These are phyloP conservation scores for Python bivittatus DNA, from an alignment of 2,113 vertebrate genomes.

Conservation along the genomic window DNA sequence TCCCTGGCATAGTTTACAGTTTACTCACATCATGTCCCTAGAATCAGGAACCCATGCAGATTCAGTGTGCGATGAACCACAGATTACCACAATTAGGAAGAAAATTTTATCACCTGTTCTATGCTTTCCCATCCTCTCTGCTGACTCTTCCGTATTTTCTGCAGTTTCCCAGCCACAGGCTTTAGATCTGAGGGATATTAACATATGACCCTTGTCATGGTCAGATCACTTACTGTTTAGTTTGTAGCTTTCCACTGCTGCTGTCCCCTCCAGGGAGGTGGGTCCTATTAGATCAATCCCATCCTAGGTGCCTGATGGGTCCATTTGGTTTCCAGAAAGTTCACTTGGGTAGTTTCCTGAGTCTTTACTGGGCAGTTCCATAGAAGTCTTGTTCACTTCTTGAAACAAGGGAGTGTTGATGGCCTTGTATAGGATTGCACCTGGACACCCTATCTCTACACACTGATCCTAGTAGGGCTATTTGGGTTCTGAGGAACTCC, in stretches of 20 bases:
- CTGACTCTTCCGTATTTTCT: background rate
- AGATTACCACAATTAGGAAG: background rate
- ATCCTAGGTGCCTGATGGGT: background rate
- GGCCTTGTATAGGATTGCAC: background rate
- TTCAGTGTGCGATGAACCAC: background rate
- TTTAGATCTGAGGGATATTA: background rate
- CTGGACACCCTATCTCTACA: background rate
- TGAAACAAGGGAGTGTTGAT: background rate
- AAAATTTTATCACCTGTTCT: background rate
- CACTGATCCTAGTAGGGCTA: background rate
- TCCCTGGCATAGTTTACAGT: no score
- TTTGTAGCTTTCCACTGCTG: background rate
- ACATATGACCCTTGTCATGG: background rate
- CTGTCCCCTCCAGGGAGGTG: background rate
- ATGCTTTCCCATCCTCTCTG: background rate
- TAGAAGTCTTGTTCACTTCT: background rate
- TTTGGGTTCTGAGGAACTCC: background rate
- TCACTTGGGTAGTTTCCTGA: background rate
- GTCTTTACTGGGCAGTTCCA: background rate
- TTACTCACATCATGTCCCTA: background rate
- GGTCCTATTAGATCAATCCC: background rate
- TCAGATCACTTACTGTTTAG: background rate
- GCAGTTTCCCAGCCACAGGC: background rate
- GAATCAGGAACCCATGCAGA: background rate
- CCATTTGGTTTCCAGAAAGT: background rate